phyloP scores from a whole-genome alignment of 1,140 invertebrate genomes.

The Sarcophaga peregrina region DNA sequence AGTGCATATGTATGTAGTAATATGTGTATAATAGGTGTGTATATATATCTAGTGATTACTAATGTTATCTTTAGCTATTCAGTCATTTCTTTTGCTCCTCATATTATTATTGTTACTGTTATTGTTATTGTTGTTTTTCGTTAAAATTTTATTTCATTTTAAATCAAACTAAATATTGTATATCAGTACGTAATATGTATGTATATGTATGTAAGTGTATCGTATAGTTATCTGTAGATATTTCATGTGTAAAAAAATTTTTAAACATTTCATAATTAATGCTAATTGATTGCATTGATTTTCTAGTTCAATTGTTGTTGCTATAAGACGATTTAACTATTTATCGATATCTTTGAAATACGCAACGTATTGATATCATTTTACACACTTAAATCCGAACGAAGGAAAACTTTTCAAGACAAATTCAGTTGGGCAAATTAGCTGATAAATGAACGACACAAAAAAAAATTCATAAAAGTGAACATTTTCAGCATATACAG shows the following conservation, averaged over 20 bases:
- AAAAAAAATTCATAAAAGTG: neutral
- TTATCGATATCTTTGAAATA: neutral
- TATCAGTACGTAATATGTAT: too few species aligned
- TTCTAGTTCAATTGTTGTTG: constrained; percentile 63
- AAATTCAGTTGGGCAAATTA: neutral
- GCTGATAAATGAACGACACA: neutral
- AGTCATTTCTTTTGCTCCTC: neutral
- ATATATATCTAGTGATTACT: neutral
- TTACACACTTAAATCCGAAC: neutral
- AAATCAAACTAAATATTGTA: neutral
- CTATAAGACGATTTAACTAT: constrained; percentile 21
- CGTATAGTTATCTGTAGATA: neutral
- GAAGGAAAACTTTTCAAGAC: neutral
- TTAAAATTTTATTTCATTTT: neutral
- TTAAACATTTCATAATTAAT: constrained; percentile 59
- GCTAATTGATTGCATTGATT: constrained; percentile 64
- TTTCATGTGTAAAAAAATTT: constrained; percentile 17
- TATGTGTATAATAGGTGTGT: neutral
- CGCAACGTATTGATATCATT: neutral
- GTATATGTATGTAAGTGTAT: too few species aligned
- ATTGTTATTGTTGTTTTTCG: neutral
- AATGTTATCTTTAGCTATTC: constrained; percentile 13
- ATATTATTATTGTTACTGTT: neutral
- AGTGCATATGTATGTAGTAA: too few species aligned
- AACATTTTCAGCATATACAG: neutral